Base-by-base conservation (phyloP, 2,797 vertebrate genomes). In the Chrysolophus pictus region DNA sequence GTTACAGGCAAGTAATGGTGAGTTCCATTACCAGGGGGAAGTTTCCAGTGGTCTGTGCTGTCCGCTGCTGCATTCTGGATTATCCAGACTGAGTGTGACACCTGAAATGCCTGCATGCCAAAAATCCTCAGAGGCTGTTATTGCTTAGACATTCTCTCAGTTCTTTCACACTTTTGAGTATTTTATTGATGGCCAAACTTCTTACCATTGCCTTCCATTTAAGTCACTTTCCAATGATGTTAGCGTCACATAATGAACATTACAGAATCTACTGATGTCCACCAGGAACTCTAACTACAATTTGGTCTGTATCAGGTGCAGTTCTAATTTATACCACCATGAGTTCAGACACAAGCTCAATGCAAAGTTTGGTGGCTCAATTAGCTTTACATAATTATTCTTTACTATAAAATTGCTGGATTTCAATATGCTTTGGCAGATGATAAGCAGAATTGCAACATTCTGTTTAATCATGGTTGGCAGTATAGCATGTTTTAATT, bases 401-500 rank as follows among this genome's bases (percentile, higher is more conserved):
- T 82, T 85, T 82, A 58, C 55, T 44, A 26, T 33, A 58, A 65
- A 92, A 53, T 60, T 56, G 76, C 79, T 92, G 85, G 68, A 70
- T 84, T 78, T 51, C 41, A 73, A 55, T 39, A 31, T 59, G 67
- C 26, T 82, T 84, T 91, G 56, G 80, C 60, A 84, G 83, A 69
- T 51, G 16, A 10, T 47, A 77, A 47, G 87, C 75, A 92, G 87
- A 96, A 96, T 63, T 90, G 87, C 75, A 92, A 93, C 90, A 67
- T 49, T 88, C 74, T 91, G 81, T 55, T 95, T 93, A 88, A 94
- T 93, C 62, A 71, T 1, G 46, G 73, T 94, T 95, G 91, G 74
- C 95, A 97, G 92, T 88, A 94, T 89, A 95, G 85, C 88, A 96
- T 47, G 91, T 80, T 97, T 97, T 96, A 97, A 96, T 97, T 88